Base-by-base conservation (phyloP, 2,888 invertebrate species). In the Scaeva pyrastri region DNA sequence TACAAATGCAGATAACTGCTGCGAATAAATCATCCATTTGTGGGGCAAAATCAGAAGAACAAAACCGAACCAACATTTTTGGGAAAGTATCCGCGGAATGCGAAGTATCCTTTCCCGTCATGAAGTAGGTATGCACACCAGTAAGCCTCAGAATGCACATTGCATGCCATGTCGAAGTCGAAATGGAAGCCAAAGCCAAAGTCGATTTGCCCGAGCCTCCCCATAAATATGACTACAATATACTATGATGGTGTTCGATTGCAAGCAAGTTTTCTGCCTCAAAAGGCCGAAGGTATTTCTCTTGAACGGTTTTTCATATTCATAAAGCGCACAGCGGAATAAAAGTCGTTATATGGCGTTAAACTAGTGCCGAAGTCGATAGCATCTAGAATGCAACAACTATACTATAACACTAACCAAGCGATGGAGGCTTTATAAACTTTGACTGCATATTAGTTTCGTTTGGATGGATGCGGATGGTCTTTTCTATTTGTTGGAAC, bases 191-290 rank as follows among this genome's bases (percentile, higher is more conserved):
- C 14, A 23, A 64, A 66, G n/a, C 36, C 31, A 48, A 48, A 66
- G 48, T 10, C 45, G 64, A 48, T 64, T 16, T 64, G 48, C 45
- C 45, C 48, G 4, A 48, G 43, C 43, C 43, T 43, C 39, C 39
- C 58, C 39, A 19, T 1, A 43, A 6, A 16, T 43, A 43, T 7
- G 10, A 39, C 3, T 39, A 43, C n/a, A 14, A 10, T 50, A 19
- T 23, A 62, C 21, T 26, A 26, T 56, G 70, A 16, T 82, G 70
- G 66, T 76, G 72, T 68, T 85, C 45, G 55, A 73, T 62, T 81
- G 81, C 85, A 85, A 76, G 72, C 72, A 52, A 81, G 85, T 85
- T 85, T 66, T 85, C 81, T 85, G 85, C 80, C 76, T 76, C 52
- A 81, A 85, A 85, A 76, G 72, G 72, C 81, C 76, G 41, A 85